A percentile compares a stretch with the other conserved stretches of the same genome.
phyloP scores from a whole-genome alignment of 2,113 vertebrate species.

The Heterochromis multidens region DNA sequence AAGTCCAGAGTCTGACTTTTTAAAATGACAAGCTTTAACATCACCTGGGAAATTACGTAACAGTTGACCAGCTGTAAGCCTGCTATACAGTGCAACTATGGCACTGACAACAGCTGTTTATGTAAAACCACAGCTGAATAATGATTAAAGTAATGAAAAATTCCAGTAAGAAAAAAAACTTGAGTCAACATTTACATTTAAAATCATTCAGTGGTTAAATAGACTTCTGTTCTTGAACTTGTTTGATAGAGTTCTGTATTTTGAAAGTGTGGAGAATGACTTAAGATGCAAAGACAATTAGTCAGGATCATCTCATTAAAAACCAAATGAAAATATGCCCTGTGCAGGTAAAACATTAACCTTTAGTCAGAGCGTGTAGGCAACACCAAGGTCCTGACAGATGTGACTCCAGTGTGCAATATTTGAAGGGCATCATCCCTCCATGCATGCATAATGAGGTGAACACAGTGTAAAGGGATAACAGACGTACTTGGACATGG shows the following conservation, averaged over 20 bases:
- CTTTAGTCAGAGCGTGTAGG: constrained; percentile 26
- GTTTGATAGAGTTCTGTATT: background rate
- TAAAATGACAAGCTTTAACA: background rate
- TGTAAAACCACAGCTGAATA: background rate
- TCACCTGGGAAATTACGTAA: background rate
- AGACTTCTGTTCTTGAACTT: background rate
- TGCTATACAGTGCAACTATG: background rate
- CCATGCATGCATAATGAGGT: constrained; percentile 35
- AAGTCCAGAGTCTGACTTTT: background rate
- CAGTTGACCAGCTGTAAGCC: background rate
- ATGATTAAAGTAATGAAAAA: background rate
- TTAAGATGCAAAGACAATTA: background rate
- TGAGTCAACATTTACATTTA: background rate
- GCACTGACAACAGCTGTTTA: background rate
- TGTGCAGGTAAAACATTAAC: background rate
- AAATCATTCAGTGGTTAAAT: background rate
- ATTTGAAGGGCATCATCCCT: constrained; percentile 38
- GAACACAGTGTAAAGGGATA: background rate
- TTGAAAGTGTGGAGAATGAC: background rate
- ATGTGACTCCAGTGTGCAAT: constrained; percentile 2
- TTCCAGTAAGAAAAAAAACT: background rate
- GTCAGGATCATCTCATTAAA: constrained; percentile 5
- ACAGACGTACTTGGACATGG: constrained; percentile 13
- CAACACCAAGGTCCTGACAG: constrained; percentile 27
- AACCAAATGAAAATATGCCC: background rate